Evolutionary conservation across 1,140 invertebrate species (phyloP), one percentile per base, ranked within the genome.

Genomic region (Linepithema humile): DNA sequence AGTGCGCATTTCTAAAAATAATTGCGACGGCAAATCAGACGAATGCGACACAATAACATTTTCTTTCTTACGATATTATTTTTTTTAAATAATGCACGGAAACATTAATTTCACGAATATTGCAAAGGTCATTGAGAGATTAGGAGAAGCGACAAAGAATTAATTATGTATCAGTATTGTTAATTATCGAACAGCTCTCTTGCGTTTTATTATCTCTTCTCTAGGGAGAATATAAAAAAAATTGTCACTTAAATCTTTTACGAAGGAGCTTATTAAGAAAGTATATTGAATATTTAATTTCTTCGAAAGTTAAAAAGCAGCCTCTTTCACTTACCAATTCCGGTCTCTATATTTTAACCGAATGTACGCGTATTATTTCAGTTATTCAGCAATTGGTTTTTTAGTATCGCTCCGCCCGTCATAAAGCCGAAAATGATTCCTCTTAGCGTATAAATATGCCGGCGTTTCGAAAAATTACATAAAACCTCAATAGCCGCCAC

Each of bases 371-470:
- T 20, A 48, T 78, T 50, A 67, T 69, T 78, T 78, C 62, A 69
- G 62, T 78, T 78, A 78, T 78, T 78, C 75, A 69, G 62, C 75
- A 78, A 78, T 78, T 78, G 69, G 35, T 50, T 69, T 78, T 78
- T 67, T 78, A 78, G 23, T 69, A 67, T 35, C 64, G 35, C 35
- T 78, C 74, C 74, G 62, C 45, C 35, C 32, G 62, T 55, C 75
- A 38, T 78, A 69, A 78, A 78, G 69, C 62, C 23, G 62, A 78
- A 78, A 78, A 78, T 29, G 75, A 38, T 69, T 78, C 35, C 35
- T 43, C 48, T 78, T 64, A 64, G 73, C 75, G 62, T 69, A 69
- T 78, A 78, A 78, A 69, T 78, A 69, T 69, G 35, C 48, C 35
- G 75, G 45, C 75, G 64, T 55, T 69, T 69, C 62, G 62, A 78